Conservation (phyloP, 2,797 vertebrate genomes). For the Fistularia tabacaria region DNA sequence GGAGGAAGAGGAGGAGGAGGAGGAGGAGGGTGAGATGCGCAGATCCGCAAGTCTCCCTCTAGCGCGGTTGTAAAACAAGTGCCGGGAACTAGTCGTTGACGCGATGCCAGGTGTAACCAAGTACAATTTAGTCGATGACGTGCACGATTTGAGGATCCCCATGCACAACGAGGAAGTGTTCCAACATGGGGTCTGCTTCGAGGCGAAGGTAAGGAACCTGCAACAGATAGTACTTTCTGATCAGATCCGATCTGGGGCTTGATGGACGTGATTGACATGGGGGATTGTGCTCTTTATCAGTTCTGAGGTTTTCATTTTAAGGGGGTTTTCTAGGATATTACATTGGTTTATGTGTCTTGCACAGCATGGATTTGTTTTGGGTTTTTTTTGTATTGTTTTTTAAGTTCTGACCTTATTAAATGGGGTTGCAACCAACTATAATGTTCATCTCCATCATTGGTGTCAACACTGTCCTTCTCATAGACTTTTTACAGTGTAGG, state of each 20-base stretch:
- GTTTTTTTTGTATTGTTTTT: too few species aligned
- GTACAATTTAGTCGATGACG: slow-evolving; percentile 94
- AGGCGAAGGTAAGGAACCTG: slow-evolving; percentile 87
- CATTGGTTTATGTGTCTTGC: too few species aligned
- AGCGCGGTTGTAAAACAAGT: slow-evolving; percentile 52
- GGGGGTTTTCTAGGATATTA: too few species aligned
- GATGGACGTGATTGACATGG: neutral
- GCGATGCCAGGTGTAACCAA: slow-evolving; percentile 90
- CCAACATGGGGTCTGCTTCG: slow-evolving; percentile 92
- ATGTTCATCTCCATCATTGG: too few species aligned
- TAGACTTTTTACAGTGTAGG: too few species aligned
- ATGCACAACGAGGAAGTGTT: slow-evolving; percentile 96
- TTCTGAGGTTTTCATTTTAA: neutral
- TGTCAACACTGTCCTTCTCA: too few species aligned
- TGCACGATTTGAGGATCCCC: slow-evolving; percentile 88
- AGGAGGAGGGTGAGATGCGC: slow-evolving; percentile 42
- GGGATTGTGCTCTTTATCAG: neutral
- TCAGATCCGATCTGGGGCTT: too few species aligned
- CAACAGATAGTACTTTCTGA: slow-evolving; percentile 33
- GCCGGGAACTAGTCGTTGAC: slow-evolving; percentile 17
- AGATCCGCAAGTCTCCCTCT: slow-evolving; percentile 49
- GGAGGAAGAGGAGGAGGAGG: neutral
- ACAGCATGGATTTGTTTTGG: too few species aligned
- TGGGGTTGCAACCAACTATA: too few species aligned
- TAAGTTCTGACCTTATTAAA: too few species aligned